Conservation (phyloP, 1,140 invertebrate genomes). For the Bombus terrestris region DNA sequence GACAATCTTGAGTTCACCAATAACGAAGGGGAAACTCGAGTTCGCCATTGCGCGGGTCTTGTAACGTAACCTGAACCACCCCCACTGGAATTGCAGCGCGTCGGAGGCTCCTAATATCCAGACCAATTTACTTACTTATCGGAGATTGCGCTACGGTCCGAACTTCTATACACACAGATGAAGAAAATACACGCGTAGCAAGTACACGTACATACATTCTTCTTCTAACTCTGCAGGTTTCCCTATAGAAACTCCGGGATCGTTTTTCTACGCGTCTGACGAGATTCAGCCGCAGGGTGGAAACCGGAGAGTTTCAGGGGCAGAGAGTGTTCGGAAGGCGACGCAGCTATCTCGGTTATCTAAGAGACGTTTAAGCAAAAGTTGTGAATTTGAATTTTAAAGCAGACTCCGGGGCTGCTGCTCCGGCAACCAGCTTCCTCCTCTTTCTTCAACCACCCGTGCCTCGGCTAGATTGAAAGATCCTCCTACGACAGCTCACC, state of each 20-base stretch:
- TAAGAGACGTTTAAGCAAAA: constrained; percentile 70
- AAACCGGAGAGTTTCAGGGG: not conserved
- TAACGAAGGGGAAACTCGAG: constrained; percentile 29
- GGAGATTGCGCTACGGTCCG: constrained; percentile 35
- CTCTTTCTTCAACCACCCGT: constrained; percentile 27
- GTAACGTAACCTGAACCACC: constrained; percentile 40
- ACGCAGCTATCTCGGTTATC: constrained; percentile 32
- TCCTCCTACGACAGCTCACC: not conserved
- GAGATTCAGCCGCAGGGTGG: constrained; percentile 1
- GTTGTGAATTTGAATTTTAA: constrained; percentile 75
- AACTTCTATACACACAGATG: constrained; percentile 29
- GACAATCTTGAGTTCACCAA: constrained; percentile 45
- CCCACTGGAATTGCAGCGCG: constrained; percentile 51
- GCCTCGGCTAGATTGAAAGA: constrained; percentile 41
- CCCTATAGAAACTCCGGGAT: not conserved
- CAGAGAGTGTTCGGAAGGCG: not conserved
- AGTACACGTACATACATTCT: not conserved
- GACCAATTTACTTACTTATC: constrained; percentile 66
- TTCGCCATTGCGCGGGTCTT: not conserved
- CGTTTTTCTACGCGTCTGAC: constrained; percentile 18
- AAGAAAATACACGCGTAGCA: not conserved
- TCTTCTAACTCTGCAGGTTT: not conserved
- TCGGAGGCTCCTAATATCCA: constrained; percentile 43
- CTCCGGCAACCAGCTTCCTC: constrained; percentile 10
- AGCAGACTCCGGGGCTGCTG: constrained; percentile 45